Percentiles rank a stretch among this genome's conserved stretches.
These are phyloP conservation scores for Illadopsis cleaveri DNA, from an alignment of 2,113 vertebrate genomes.

Conservation along the genomic window DNA sequence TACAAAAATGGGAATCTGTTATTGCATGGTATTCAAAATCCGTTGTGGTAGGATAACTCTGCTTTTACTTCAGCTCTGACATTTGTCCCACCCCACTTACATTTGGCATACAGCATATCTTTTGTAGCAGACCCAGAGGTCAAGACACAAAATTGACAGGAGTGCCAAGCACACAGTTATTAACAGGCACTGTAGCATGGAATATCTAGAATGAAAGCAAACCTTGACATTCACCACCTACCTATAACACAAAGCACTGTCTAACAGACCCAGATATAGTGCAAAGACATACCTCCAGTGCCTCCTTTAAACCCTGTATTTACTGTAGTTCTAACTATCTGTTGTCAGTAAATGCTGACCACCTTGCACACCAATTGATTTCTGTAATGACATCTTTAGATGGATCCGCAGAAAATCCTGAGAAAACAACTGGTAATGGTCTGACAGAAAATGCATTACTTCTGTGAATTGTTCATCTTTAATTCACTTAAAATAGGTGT, in stretches of 20 bases:
- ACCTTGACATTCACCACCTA: neutral
- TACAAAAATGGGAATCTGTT: neutral
- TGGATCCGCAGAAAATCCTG: neutral
- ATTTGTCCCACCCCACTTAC: neutral
- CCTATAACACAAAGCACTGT: neutral
- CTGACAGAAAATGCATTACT: neutral
- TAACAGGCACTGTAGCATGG: neutral
- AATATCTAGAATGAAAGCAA: neutral
- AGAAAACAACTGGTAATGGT: neutral
- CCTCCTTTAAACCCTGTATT: neutral
- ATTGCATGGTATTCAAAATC: neutral
- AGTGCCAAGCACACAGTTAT: neutral
- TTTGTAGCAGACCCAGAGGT: neutral
- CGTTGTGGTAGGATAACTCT: neutral
- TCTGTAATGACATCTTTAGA: neutral
- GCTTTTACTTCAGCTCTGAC: neutral
- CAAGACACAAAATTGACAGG: neutral
- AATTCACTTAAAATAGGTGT: slow-evolving; percentile 2
- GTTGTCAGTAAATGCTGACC: neutral
- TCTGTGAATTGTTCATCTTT: slow-evolving; percentile 8
- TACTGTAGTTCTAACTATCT: neutral
- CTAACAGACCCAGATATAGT: neutral
- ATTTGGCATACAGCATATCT: neutral
- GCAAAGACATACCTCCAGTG: neutral
- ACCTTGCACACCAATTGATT: neutral